Base-by-base conservation (phyloP, 2,113 vertebrate genomes). In the Hystrix brachyura region DNA sequence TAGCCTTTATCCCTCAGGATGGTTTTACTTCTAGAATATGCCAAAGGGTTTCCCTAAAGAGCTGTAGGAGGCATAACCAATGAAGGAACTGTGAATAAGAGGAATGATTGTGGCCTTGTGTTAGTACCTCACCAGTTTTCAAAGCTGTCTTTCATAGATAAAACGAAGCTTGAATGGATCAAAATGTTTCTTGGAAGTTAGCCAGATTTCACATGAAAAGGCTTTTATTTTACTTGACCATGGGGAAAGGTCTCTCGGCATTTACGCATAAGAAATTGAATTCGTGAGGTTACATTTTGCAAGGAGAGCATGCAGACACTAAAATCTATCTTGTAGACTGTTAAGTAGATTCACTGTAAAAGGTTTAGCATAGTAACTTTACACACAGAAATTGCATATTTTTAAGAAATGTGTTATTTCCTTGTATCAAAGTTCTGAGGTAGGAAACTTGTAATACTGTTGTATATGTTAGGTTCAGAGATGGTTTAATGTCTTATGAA, bases 151-250 rank as follows among this genome's bases (percentile, higher is more conserved):
- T 97, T 94, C 91, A 95, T 79, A 80, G 60, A 25, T 67, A 90
- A 97, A 95, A 95, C 83, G 88, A 96, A 94, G 72, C 85, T 83
- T 89, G 81, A 94, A 80, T 76, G 65, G 51, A 92, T 91, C 59
- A 96, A 79, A 95, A 91, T 38, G 62, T 83, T 91, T 97, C 71
- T 93, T 95, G 93, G 89, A 94, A 93, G 25, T 29, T 15, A 46
- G 79, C 82, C 93, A 96, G 51, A 81, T 91, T 85, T 95, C 85
- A 93, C 82, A 97, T 92, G 72, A 96, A 96, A 96, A 43, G 60
- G 57, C 71, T 92, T 91, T 79, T 76, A 82, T 92, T 95, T 93
- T 84, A 78, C 67, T 74, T 51, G 23, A 84, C 79, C 34, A 87
- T 29, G 13, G 65, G 93, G 71, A 90, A 55, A 91, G 93, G 82